A percentile compares a stretch with the other conserved stretches of the same genome.
phyloP scores from a whole-genome alignment of 2,113 vertebrate genomes.

The Nycticryphes semicollaris region DNA sequence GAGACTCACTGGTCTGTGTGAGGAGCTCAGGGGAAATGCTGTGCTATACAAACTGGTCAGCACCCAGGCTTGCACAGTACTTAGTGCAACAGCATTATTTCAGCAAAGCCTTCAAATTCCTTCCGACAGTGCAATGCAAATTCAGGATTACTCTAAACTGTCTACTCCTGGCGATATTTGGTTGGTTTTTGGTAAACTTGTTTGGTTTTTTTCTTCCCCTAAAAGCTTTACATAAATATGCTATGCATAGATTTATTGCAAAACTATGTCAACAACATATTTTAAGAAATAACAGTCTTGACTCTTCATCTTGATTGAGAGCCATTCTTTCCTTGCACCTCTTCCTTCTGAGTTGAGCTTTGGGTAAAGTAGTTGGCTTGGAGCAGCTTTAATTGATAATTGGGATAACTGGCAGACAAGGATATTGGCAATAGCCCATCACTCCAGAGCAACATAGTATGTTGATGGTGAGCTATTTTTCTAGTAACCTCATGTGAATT shows the following conservation, averaged over 20 bases:
- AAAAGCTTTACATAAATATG: background rate
- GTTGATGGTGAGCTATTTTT: background rate
- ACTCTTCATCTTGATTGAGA: background rate
- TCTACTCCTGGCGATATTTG: background rate
- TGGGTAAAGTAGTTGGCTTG: background rate
- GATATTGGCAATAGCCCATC: background rate
- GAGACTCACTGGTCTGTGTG: fast-evolving
- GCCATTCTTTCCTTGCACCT: background rate
- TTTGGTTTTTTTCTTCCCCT: background rate
- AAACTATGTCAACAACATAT: background rate
- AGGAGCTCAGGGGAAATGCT: background rate
- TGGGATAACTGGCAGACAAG: background rate
- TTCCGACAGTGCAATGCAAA: background rate
- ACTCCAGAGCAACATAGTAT: background rate
- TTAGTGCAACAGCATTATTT: background rate
- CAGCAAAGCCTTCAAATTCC: background rate
- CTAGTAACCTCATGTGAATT: background rate
- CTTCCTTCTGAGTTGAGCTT: background rate
- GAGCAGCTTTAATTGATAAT: background rate
- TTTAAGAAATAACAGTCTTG: background rate
- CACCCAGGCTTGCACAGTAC: background rate
- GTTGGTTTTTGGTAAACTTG: background rate
- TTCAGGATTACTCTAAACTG: background rate
- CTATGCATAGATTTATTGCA: background rate
- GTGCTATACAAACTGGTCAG: fast-evolving